These are phyloP conservation scores for Sander vitreus DNA, from an alignment of 2,113 vertebrate species.

Conservation along the genomic window DNA sequence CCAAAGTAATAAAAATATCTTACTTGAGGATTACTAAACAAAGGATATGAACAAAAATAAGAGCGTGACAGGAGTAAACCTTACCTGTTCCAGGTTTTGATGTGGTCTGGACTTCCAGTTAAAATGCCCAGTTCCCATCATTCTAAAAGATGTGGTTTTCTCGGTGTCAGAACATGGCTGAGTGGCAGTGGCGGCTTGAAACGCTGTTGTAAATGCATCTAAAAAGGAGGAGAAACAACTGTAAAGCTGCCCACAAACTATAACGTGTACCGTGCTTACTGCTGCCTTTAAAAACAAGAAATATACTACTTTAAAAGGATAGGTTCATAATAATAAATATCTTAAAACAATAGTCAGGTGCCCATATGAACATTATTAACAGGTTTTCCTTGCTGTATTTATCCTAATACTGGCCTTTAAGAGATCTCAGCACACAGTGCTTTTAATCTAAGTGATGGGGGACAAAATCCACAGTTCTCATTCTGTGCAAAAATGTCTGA, in stretches of 20 bases:
- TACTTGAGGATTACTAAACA: not conserved
- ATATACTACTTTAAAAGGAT: not conserved
- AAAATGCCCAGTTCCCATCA: constrained; percentile 39
- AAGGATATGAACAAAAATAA: not conserved
- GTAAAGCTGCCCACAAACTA: not conserved
- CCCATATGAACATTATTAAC: not conserved
- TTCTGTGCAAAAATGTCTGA: not conserved
- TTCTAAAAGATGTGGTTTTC: constrained; percentile 18
- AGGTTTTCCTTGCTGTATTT: not conserved
- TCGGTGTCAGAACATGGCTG: not conserved
- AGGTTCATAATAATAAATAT: not conserved
- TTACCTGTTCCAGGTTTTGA: constrained; percentile 56
- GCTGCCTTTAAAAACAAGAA: not conserved
- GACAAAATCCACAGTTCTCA: not conserved
- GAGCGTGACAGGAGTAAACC: not conserved
- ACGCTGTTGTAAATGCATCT: constrained; percentile 26
- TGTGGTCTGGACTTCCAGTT: constrained; percentile 37
- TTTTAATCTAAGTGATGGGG: not conserved
- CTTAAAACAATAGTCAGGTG: not conserved
- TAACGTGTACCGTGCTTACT: not conserved
- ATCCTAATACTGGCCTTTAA: not conserved
- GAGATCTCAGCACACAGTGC: not conserved
- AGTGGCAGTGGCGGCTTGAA: not conserved
- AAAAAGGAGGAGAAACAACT: constrained; percentile 23
- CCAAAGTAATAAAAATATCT: not conserved